These are phyloP conservation scores for Candoia aspera DNA, from an alignment of 2,113 vertebrate species.

Conservation along the genomic window DNA sequence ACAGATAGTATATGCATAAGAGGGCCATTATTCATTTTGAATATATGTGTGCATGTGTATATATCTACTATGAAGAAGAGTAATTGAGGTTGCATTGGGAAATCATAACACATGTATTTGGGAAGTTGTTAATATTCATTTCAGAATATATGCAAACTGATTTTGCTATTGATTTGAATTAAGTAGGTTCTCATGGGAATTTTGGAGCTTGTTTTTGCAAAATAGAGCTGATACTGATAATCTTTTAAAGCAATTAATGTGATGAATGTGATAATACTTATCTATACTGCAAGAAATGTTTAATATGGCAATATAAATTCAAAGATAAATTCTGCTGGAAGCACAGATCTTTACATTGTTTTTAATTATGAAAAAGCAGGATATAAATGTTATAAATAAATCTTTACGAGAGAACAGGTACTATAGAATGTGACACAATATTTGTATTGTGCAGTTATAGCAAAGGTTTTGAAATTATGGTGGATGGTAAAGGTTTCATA, in stretches of 20 bases:
- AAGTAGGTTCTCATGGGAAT: slow-evolving; percentile 18
- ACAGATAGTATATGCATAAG: slow-evolving; percentile 9
- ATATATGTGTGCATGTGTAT: neutral
- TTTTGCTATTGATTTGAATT: slow-evolving; percentile 18
- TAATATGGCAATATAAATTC: slow-evolving; percentile 27
- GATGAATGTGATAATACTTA: neutral
- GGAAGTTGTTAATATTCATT: neutral
- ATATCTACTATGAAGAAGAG: slow-evolving; percentile 1
- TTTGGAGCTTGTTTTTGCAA: neutral
- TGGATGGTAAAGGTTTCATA: neutral
- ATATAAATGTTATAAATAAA: neutral
- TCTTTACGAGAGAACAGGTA: neutral
- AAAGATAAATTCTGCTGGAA: neutral
- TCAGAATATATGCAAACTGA: slow-evolving; percentile 3
- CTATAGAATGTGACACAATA: neutral
- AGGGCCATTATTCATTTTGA: neutral
- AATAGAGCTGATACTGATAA: neutral
- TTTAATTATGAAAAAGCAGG: neutral
- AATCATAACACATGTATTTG: neutral
- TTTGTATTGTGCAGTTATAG: neutral
- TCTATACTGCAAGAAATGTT: neutral
- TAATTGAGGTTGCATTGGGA: slow-evolving; percentile 16
- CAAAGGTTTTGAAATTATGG: neutral
- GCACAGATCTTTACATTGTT: neutral
- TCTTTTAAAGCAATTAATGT: neutral